These are phyloP conservation scores for Trigoniulus corallinus DNA, from an alignment of 1,140 invertebrate genomes.

Conservation along the genomic window DNA sequence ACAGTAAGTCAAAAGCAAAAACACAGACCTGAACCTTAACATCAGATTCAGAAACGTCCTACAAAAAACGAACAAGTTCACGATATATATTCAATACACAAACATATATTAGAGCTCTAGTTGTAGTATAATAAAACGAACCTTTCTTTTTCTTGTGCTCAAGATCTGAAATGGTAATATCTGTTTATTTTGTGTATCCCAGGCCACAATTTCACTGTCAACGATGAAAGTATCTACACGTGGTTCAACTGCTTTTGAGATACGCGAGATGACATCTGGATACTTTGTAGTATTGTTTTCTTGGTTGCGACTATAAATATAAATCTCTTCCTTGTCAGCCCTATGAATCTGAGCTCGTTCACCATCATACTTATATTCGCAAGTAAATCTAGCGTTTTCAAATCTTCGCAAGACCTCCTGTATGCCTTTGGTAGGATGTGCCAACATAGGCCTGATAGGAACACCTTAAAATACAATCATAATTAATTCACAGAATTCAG, in stretches of 20 bases:
- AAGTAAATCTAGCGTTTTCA: conserved; percentile 83
- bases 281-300: conserved; percentile 97
- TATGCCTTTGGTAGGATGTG: conserved; percentile 89
- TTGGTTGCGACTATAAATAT: conserved; percentile 91
- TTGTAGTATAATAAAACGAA: too few relatives aligned
- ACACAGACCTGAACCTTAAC: conserved; percentile 97
- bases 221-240: conserved; percentile 69
- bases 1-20: conserved; percentile 94
- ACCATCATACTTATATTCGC: conserved; percentile 99
- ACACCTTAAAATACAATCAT: conserved; percentile 32
- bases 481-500: neutral
- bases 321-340: conserved; percentile 44
- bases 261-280: conserved; percentile 76
- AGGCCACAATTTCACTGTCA: conserved; percentile 95
- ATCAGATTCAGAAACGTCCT: conserved; percentile 70
- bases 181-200: conserved; percentile 71
- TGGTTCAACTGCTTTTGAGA: conserved; percentile 35
- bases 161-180: conserved; percentile 96
- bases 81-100: too few relatives aligned
- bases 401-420: conserved; percentile 81
- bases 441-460: conserved; percentile 96
- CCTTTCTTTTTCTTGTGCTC: conserved; percentile 89
- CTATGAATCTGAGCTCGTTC: conserved; percentile 83
- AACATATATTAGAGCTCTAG: too few relatives aligned
- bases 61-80: conserved; percentile 18